Evolutionary conservation across 2,797 vertebrate species (phyloP), one percentile per base, ranked within the genome.

Genomic region (Champsocephalus esox): DNA sequence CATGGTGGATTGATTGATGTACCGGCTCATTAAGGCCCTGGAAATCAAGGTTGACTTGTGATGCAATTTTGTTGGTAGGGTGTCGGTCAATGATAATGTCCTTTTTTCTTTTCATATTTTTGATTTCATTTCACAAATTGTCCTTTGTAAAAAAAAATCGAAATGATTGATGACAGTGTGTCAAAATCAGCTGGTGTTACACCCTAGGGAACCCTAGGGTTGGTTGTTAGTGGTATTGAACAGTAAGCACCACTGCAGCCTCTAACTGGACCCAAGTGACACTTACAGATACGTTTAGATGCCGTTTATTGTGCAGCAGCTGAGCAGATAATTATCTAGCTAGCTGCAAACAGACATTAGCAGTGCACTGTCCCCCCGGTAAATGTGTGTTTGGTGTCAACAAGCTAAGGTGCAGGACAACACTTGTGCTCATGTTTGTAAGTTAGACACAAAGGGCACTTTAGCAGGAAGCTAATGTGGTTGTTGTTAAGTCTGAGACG

Each of bases 261-360:
- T 44, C 38, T 32, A 54, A 59, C 48, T 2, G 1, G 12, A 13
- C 59, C 3, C 0, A n/a, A 52, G 46, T 68, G 65, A 43, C 66
- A 44, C 34, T 49, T 49, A 34, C 61, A 52, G 46, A 12, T 58
- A 21, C 0, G 19, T 58, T 57, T n/a, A 57, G 51, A 67, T 63
- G 64, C 52, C 46, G 70, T 58, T 58, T 51, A 68, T 50, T 52
- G 45, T 46, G 51, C 45, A 51, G 64, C 70, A 51, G n/a, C 50
- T 44, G 44, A 77, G 49, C 50, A 21, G 51, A 69, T 75, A 66
- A 80, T 80, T 66, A 57, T 57, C 56, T 41, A 13, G 56, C 24
- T 12, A n/a, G 49, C 7, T 65, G 41, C 4, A 48, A 65, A 55
- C 43, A 44, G 59, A 44, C 44, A 0, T 55, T 66, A 56, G 56